These are phyloP conservation scores for Osmerus mordax DNA, from an alignment of 2,113 vertebrate genomes.

Conservation along the genomic window DNA sequence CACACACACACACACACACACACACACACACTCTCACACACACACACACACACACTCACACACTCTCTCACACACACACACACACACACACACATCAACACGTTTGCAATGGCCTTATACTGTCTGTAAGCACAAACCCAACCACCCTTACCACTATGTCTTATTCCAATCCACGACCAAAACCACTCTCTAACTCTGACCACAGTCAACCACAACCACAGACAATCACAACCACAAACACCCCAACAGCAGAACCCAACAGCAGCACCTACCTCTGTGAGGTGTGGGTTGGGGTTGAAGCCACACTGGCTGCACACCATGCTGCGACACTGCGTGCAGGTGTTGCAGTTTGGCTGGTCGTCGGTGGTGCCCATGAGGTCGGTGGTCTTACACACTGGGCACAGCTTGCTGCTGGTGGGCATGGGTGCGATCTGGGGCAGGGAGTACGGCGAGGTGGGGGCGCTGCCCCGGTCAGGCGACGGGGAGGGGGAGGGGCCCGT, in stretches of 20 bases:
- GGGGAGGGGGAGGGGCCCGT: slow-evolving; percentile 72
- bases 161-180: background rate
- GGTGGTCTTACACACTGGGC: slow-evolving; percentile 95
- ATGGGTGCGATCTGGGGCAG: slow-evolving; percentile 96
- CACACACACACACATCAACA: slow-evolving; percentile 9
- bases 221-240: background rate
- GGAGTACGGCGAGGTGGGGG: slow-evolving; percentile 93
- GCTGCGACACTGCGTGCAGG: slow-evolving; percentile 91
- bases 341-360: slow-evolving; percentile 88
- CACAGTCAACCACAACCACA: background rate
- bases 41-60: slow-evolving; percentile 1
- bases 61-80: background rate
- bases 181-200: background rate
- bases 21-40: background rate
- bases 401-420: slow-evolving; percentile 91
- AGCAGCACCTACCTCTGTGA: slow-evolving; percentile 84
- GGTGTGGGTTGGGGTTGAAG: slow-evolving; percentile 98
- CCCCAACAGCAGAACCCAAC: background rate
- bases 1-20: slow-evolving; percentile 1
- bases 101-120: background rate
- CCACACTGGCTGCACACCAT: slow-evolving; percentile 98
- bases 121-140: background rate
- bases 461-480: slow-evolving; percentile 87
- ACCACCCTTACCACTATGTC: background rate
- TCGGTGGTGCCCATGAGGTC: slow-evolving; percentile 85